Evolutionary conservation across 2,888 invertebrate species (phyloP), one percentile per base, ranked within the genome.

Genomic region (Agrotis ipsilon): DNA sequence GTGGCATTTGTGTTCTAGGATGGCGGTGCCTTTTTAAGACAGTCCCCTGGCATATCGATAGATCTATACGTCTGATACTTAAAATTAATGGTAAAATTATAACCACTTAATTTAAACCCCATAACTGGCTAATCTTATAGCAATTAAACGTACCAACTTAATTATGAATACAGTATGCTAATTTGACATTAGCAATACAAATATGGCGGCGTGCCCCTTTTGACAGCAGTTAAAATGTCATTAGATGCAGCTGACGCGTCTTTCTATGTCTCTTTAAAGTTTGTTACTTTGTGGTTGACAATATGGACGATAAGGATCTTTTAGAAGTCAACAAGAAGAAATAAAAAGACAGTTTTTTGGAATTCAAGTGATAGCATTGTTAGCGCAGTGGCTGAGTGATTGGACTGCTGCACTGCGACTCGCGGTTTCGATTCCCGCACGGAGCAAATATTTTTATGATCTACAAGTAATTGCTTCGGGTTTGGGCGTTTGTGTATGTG

Each of bases 241-340:
- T 89, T 89, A 84, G 39, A 61, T 67, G 72, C 90, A 90, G 87
- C 88, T 89, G 89, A 82, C 86, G 79, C 62, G 54, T 75, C 65
- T 57, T 49, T 57, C 68, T 51, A 16, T 73, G 62, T 39, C 69
- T 66, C 65, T 55, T 72, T 27, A 14, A 27, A 11, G 27, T n/a
- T 24, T 66, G 18, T 46, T n/a, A 68, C 45, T 3, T 57, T 48
- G 3, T 58, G 18, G 39, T 54, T 67, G 13, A 55, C 55, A 21
- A 14, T 43, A 65, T 32, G 4, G 11, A 43, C 7, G 32, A 27
- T 27, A 27, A 27, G 4, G 6, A 27, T 27, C 4, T 27, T 6
- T 27, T n/a, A n/a, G n/a, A n/a, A n/a, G 27, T 27, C 3, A 27
- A 27, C 27, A 3, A 3, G 27, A 27, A 27, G 27, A 27, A 27